Evolutionary conservation across 1,140 invertebrate genomes (phyloP).

Genomic region (Conus betulinus): DNA sequence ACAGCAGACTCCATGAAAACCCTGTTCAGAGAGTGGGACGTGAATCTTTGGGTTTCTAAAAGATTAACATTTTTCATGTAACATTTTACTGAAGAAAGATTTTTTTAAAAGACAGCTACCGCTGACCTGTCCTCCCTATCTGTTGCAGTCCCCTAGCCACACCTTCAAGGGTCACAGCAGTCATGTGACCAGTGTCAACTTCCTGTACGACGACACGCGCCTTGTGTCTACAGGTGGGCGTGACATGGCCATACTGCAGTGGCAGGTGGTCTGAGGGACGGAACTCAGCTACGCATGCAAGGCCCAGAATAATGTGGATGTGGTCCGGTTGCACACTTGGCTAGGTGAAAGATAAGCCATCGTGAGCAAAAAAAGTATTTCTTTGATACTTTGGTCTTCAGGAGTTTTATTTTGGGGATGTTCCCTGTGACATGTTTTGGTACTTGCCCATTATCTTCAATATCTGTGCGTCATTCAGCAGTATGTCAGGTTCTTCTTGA

Average conservation of each 20-base stretch:
- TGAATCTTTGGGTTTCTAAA: too few species aligned
- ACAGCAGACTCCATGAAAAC: too few species aligned
- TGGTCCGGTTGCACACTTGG: background rate
- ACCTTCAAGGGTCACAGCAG: constrained; percentile 90
- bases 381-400: background rate
- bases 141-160: constrained; percentile 85
- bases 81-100: too few species aligned
- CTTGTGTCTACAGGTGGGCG: constrained; percentile 89
- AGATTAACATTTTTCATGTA: too few species aligned
- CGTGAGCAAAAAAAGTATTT: background rate
- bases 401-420: too few species aligned
- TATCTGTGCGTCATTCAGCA: too few species aligned
- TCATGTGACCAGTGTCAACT: constrained; percentile 88
- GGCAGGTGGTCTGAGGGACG: constrained; percentile 77
- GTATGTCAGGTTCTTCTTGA: too few species aligned
- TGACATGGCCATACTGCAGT: constrained; percentile 92
- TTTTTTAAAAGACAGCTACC: too few species aligned
- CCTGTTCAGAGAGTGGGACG: too few species aligned
- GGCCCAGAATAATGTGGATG: background rate
- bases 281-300: background rate
- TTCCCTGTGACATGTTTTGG: too few species aligned
- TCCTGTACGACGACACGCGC: constrained; percentile 81
- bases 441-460: too few species aligned
- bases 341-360: background rate
- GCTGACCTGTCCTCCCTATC: too few species aligned